Evolutionary conservation across 2,113 vertebrate genomes (phyloP).

Genomic region (Desmodus rotundus): DNA sequence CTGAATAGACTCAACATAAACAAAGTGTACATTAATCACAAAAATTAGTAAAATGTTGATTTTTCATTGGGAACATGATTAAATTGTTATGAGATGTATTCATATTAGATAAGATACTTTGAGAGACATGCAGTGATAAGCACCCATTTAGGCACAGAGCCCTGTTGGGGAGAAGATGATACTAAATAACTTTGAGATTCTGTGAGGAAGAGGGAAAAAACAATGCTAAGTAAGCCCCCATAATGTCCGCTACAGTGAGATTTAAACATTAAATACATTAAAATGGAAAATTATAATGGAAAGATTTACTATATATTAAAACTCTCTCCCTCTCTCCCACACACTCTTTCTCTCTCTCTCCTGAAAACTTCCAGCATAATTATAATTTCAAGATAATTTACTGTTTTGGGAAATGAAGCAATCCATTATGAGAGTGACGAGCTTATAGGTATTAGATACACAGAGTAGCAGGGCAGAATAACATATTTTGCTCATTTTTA

Average conservation of each 20-base stretch:
- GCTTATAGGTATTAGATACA: too few relatives aligned
- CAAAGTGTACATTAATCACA: background rate
- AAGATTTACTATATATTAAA: background rate
- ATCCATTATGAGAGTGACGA: background rate
- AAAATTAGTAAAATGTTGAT: background rate
- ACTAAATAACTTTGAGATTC: background rate
- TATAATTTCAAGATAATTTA: background rate
- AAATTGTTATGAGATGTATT: background rate
- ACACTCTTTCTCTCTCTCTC: background rate
- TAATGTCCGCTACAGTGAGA: background rate
- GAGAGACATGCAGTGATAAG: background rate
- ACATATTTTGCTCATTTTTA: background rate
- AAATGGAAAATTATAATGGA: background rate
- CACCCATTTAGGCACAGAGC: background rate
- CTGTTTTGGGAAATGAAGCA: background rate
- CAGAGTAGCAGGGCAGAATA: background rate
- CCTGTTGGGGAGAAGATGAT: background rate
- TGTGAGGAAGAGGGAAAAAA: background rate
- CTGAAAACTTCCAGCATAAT: background rate
- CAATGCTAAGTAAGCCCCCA: accelerated
- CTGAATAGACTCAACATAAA: background rate
- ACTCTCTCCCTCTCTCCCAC: background rate
- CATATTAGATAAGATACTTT: background rate
- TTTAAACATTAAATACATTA: background rate
- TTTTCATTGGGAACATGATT: background rate